A percentile compares a stretch with the other conserved stretches of the same genome.
Conservation (phyloP, 2,888 invertebrate species). For the Cephus pulcher region DNA sequence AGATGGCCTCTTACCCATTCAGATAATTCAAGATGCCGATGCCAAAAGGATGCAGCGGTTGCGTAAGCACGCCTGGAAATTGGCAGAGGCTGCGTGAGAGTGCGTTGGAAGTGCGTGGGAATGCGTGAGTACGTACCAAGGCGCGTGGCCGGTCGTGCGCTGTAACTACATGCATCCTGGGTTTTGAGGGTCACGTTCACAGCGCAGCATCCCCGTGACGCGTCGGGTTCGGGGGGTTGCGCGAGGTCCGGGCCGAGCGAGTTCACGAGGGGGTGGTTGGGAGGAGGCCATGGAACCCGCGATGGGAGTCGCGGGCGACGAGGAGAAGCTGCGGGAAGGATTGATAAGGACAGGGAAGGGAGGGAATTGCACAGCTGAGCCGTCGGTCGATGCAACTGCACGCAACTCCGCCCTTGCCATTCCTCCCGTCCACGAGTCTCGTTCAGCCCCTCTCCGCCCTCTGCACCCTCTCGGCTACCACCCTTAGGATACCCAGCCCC, state of each 20-base stretch:
- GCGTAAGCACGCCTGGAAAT: background rate
- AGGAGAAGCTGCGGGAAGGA: constrained; percentile 10
- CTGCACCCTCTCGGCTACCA: constrained; percentile 24
- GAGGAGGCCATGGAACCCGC: constrained; percentile 11
- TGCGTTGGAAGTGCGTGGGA: background rate
- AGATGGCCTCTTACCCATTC: background rate
- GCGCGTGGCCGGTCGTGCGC: constrained; percentile 10
- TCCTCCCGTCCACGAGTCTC: constrained; percentile 24
- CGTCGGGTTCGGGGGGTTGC: constrained; percentile 52
- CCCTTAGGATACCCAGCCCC: constrained; percentile 27
- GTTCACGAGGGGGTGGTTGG: constrained; percentile 23
- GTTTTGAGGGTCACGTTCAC: constrained; percentile 67
- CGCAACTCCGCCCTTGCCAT: constrained; percentile 40
- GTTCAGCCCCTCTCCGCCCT: constrained; percentile 19
- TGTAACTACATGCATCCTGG: constrained; percentile 41
- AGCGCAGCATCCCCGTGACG: constrained; percentile 55
- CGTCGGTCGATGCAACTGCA: constrained; percentile 62
- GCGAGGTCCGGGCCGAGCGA: constrained; percentile 62
- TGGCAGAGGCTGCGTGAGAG: background rate
- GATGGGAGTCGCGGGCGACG: constrained; percentile 13
- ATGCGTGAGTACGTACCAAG: background rate
- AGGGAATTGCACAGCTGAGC: constrained; percentile 57
- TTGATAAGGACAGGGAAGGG: constrained; percentile 21
- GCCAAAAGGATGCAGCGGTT: background rate
- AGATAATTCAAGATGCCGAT: background rate